phyloP scores from a whole-genome alignment of 2,113 vertebrate species.

The Seriola aureovittata region DNA sequence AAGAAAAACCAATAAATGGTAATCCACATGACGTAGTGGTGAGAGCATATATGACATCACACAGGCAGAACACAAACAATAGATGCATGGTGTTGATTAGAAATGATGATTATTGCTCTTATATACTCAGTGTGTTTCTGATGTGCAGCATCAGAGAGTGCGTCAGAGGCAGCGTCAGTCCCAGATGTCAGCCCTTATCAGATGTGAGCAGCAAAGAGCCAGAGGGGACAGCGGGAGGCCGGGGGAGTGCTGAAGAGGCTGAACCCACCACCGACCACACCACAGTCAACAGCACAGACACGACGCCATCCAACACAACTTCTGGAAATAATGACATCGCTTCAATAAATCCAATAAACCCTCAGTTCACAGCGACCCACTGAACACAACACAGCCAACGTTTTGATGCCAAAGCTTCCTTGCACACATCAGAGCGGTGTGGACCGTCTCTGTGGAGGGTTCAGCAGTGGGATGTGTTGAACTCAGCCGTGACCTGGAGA shows the following conservation, averaged over 20 bases:
- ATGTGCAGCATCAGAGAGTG: constrained; percentile 28
- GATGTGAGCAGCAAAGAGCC: constrained; percentile 47
- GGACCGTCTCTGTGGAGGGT: constrained; percentile 19
- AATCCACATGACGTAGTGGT: neutral
- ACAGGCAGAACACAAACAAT: neutral
- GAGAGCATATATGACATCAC: neutral
- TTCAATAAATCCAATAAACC: neutral
- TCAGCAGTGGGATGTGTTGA: constrained; percentile 14
- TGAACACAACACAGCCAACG: neutral
- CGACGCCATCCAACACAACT: neutral
- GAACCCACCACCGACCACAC: neutral
- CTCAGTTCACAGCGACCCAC: neutral
- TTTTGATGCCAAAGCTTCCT: constrained; percentile 67
- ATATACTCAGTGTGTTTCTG: neutral
- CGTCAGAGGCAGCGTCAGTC: constrained; percentile 23
- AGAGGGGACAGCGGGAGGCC: constrained; percentile 30
- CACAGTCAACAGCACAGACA: neutral
- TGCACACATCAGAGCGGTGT: constrained; percentile 30
- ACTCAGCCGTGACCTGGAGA: neutral
- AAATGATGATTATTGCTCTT: neutral
- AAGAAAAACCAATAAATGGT: too few species aligned
- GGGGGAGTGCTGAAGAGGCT: neutral
- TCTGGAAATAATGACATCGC: neutral
- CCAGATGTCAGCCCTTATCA: constrained; percentile 33
- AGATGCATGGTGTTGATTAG: neutral